Evolutionary conservation across 2,888 invertebrate species (phyloP), one percentile per base, ranked within the genome.

Genomic region (Polyommatus iphigenia): DNA sequence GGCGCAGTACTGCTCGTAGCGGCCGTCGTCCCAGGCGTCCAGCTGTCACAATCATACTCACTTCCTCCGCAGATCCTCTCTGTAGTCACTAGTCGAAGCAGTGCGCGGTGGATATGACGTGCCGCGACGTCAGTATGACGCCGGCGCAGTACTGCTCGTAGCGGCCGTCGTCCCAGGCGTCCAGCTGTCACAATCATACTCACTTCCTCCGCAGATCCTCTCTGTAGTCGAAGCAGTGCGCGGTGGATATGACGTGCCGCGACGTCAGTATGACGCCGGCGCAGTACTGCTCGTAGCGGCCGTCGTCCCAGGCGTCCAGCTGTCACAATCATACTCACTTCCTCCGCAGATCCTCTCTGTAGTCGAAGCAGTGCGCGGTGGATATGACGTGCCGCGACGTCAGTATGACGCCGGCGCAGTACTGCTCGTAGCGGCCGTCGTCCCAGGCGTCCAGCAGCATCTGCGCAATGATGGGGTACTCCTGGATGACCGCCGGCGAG

Each of bases 351-450:
- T 89, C 88, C n/a, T 79, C 80, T 75, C 88, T 92, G 78, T 88
- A 88, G 80, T 91, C 93, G 80, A 90, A 94, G 80, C 94, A 94
- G 78, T 94, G 94, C 0, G 93, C 93, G 0, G 92, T 87, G 0
- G 94, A 91, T 78, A 94, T 84, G 13, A 93, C 86, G 79, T 94
- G 94, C 0, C 88, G 85, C 0, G 91, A 86, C 0, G 94, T 94
- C 29, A 94, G 81, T 41, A 94, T 89, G 32, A 91, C 88, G 62
- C 92, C 94, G 0, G 94, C 93, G 80, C 94, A 94, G 78, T 93
- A 88, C 80, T 94, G 94, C 6, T 83, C 82, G 81, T 81, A 93
- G 24, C 91, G 86, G 71, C 87, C 87, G 4, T 83, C 85, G n/a
- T 89, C 92, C 90, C 90, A 91, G 0, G 89, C 85, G 79, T 92